These are phyloP conservation scores for Drosophila pectinifera DNA, from an alignment of 1,140 invertebrate genomes.

Conservation along the genomic window DNA sequence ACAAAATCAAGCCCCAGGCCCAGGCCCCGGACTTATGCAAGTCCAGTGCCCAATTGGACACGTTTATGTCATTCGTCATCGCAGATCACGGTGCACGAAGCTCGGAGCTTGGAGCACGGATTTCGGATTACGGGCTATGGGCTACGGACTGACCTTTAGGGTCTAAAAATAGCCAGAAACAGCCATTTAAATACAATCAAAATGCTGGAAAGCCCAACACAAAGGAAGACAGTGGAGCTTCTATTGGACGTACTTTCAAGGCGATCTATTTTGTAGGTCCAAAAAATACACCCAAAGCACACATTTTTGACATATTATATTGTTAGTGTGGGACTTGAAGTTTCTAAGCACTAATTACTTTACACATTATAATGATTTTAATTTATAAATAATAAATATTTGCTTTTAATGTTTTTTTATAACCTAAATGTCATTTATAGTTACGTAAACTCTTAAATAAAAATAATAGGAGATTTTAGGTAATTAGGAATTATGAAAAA, in stretches of 20 bases:
- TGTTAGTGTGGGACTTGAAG: too few relatives aligned
- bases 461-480: too few relatives aligned
- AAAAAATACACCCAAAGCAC: too few relatives aligned
- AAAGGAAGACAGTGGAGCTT: slow-evolving; percentile 28
- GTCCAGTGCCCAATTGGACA: slow-evolving; percentile 52
- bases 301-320: too few relatives aligned
- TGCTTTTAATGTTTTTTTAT: too few relatives aligned
- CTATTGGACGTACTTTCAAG: neutral
- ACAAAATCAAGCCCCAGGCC: slow-evolving; percentile 31
- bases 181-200: slow-evolving; percentile 72
- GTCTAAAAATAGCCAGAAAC: slow-evolving; percentile 62
- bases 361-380: too few relatives aligned
- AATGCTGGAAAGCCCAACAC: slow-evolving; percentile 58
- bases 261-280: neutral
- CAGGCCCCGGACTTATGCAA: slow-evolving; percentile 36
- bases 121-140: slow-evolving; percentile 15
- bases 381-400: too few relatives aligned
- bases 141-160: slow-evolving; percentile 58
- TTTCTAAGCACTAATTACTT: neutral
- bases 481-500: neutral
- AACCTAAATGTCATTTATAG: too few relatives aligned
- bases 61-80: slow-evolving; percentile 59
- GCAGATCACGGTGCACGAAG: slow-evolving; percentile 19
- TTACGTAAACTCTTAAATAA: too few relatives aligned
- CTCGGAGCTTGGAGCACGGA: slow-evolving; percentile 1